Evolutionary conservation across 2,113 vertebrate species (phyloP).

Genomic region (Cyphomyrus discorhynchus): DNA sequence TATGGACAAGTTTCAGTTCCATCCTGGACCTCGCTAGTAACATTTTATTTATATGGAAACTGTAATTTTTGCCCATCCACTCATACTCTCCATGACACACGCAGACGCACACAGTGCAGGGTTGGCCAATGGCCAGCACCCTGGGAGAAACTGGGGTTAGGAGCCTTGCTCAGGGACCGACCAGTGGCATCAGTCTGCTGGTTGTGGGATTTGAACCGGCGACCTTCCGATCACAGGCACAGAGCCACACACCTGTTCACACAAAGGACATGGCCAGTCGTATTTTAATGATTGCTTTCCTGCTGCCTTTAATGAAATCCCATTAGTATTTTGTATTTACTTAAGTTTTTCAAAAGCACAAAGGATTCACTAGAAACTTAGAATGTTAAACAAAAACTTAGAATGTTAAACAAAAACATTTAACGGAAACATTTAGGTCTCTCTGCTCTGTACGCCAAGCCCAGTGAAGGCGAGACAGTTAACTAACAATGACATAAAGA

Average conservation of each 20-base stretch:
- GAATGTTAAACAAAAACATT: neutral
- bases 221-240: neutral
- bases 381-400: neutral
- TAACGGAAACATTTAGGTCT: neutral
- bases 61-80: neutral
- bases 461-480: neutral
- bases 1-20: neutral
- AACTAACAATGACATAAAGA: neutral
- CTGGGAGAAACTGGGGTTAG: neutral
- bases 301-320: neutral
- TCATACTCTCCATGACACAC: neutral
- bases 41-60: neutral
- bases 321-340: neutral
- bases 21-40: neutral
- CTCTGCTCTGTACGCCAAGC: neutral
- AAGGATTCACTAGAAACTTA: conserved; percentile 3
- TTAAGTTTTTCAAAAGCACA: neutral
- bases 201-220: neutral
- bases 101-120: neutral
- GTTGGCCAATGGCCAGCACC: neutral
- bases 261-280: neutral
- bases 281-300: neutral
- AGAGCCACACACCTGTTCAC: neutral
- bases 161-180: neutral
- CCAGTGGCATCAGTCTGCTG: neutral